phyloP scores from a whole-genome alignment of 1,140 invertebrate genomes.

The Scaptomyza hsui region DNA sequence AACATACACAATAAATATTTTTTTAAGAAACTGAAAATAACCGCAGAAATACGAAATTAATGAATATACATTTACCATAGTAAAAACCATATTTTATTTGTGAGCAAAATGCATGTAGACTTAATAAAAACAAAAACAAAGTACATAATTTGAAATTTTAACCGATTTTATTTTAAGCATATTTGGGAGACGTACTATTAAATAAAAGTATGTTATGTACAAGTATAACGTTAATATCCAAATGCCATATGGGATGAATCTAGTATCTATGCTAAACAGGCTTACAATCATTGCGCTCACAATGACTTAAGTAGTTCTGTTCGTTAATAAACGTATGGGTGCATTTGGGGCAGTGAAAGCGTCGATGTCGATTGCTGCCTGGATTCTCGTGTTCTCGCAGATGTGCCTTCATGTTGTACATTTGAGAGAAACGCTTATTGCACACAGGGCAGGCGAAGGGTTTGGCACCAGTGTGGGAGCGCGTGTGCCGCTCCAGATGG shows the following conservation, averaged over 20 bases:
- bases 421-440: slow-evolving; percentile 92
- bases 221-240: neutral
- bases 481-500: slow-evolving; percentile 61
- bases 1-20: slow-evolving; percentile 63
- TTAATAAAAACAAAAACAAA: slow-evolving; percentile 60
- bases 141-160: slow-evolving; percentile 51
- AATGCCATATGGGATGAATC: neutral
- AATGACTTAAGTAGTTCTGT: slow-evolving; percentile 62
- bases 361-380: slow-evolving; percentile 67
- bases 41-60: slow-evolving; percentile 71
- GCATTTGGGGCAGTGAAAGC: slow-evolving; percentile 67
- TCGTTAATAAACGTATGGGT: slow-evolving; percentile 75
- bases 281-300: slow-evolving; percentile 61
- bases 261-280: slow-evolving; percentile 41
- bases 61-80: slow-evolving; percentile 76
- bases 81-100: slow-evolving; percentile 78
- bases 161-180: slow-evolving; percentile 14
- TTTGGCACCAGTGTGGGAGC: slow-evolving; percentile 90
- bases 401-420: slow-evolving; percentile 85
- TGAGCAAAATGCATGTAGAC: slow-evolving; percentile 81
- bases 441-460: slow-evolving; percentile 91
- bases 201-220: slow-evolving; percentile 1
- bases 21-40: slow-evolving; percentile 71
- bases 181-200: neutral
- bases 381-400: slow-evolving; percentile 69